phyloP scores from a whole-genome alignment of 1,140 invertebrate species.

The Sycophaga agraensis region DNA sequence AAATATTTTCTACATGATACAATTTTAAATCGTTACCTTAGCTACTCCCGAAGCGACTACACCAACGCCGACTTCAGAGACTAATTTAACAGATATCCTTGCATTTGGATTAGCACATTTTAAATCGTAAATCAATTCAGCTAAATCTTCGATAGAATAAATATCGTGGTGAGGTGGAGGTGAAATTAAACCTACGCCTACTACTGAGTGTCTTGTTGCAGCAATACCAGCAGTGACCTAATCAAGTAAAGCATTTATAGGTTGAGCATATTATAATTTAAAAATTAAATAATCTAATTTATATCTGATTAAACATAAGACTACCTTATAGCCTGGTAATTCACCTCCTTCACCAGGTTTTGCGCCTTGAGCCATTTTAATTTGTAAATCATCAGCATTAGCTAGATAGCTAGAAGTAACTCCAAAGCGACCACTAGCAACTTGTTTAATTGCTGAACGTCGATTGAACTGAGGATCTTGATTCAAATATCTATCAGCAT shows the following conservation, averaged over 20 bases:
- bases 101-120: slow-evolving; percentile 96
- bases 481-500: slow-evolving; percentile 68
- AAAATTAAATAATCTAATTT: neutral
- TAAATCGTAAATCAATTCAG: slow-evolving; percentile 97
- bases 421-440: slow-evolving; percentile 96
- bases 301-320: neutral
- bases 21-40: slow-evolving; percentile 66
- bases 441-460: slow-evolving; percentile 85
- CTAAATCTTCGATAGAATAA: slow-evolving; percentile 98
- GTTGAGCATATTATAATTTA: neutral
- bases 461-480: slow-evolving; percentile 79
- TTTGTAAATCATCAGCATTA: slow-evolving; percentile 94
- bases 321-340: slow-evolving; percentile 79
- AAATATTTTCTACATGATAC: no score
- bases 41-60: slow-evolving; percentile 97
- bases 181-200: slow-evolving; percentile 97
- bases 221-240: slow-evolving; percentile 94
- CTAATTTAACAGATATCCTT: slow-evolving; percentile 95
- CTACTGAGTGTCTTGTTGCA: slow-evolving; percentile 89
- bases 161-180: slow-evolving; percentile 99
- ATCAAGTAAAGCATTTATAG: no score
- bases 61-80: slow-evolving; percentile 97
- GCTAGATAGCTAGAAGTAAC: slow-evolving; percentile 96
- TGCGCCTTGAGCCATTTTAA: slow-evolving; percentile 98
- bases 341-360: slow-evolving; percentile 96